Evolutionary conservation across 2,797 vertebrate genomes (phyloP).

Genomic region (Artibeus jamaicensis): DNA sequence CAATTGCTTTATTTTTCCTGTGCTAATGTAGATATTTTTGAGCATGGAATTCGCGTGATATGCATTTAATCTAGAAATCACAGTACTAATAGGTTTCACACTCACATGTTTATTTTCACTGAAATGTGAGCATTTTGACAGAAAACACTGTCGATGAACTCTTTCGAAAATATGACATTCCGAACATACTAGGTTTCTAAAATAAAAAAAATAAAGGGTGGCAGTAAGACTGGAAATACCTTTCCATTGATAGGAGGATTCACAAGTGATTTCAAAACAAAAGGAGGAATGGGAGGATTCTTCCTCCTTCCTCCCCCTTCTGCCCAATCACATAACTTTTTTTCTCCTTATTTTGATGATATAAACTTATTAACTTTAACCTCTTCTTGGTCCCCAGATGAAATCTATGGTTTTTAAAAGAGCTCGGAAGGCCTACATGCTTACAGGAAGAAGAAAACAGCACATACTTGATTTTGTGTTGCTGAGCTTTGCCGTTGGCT

Average conservation of each 20-base stretch:
- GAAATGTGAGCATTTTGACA: conserved; percentile 24
- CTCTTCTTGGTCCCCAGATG: background rate
- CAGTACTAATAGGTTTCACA: background rate
- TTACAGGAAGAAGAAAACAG: background rate
- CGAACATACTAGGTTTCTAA: background rate
- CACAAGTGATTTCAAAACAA: conserved; percentile 44
- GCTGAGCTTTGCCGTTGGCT: background rate
- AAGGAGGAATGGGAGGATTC: background rate
- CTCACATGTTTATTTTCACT: conserved; percentile 41
- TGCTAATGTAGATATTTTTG: background rate
- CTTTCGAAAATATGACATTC: background rate
- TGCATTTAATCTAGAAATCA: conserved; percentile 17
- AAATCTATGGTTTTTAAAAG: conserved; percentile 13
- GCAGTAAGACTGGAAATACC: background rate
- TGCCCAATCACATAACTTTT: background rate
- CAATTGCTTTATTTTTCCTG: background rate
- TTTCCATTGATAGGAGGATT: conserved; percentile 29
- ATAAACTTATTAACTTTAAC: background rate
- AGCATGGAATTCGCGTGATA: background rate
- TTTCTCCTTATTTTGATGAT: background rate
- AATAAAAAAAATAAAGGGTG: background rate
- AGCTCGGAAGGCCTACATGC: background rate
- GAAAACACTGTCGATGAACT: background rate
- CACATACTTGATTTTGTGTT: background rate
- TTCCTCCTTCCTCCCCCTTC: background rate